Percentiles rank a stretch among this genome's conserved stretches.
phyloP scores from a whole-genome alignment of 2,888 invertebrate species.

The Diloba caeruleocephala region DNA sequence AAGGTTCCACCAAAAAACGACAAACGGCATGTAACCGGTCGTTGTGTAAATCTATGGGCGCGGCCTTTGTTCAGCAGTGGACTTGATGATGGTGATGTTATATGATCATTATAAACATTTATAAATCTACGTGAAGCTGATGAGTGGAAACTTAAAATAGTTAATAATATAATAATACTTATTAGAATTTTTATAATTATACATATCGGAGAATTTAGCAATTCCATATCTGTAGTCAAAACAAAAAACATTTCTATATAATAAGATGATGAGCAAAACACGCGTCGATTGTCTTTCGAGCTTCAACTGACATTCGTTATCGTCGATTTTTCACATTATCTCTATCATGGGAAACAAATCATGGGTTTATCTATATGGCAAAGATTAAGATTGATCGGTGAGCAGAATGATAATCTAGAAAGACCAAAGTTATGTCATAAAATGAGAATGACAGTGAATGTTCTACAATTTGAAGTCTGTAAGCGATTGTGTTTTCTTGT shows the following conservation, averaged over 20 bases:
- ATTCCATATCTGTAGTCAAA: conserved; percentile 38
- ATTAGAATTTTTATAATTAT: no score
- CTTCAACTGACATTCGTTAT: conserved; percentile 24
- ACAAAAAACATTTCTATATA: conserved; percentile 29
- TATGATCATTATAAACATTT: no score
- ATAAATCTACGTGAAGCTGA: no score
- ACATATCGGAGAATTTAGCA: conserved; percentile 6
- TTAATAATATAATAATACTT: no score
- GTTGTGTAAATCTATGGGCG: no score
- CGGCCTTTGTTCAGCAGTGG: no score
- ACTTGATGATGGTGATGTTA: no score
- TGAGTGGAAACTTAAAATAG: no score
- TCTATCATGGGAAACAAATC: conserved; percentile 50
- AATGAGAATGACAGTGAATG: conserved; percentile 6
- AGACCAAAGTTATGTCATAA: conserved; percentile 23
- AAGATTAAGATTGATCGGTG: conserved; percentile 49
- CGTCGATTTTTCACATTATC: conserved; percentile 35
- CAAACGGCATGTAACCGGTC: no score
- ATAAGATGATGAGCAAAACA: conserved; percentile 24
- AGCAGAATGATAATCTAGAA: conserved; percentile 6
- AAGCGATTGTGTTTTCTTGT: conserved; percentile 7
- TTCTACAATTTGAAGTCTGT: conserved; percentile 15
- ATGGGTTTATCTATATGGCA: conserved; percentile 39
- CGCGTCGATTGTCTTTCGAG: conserved; percentile 18
- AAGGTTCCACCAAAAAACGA: no score